Conservation (phyloP, 1,140 invertebrate species). For the Drosophila elegans region DNA sequence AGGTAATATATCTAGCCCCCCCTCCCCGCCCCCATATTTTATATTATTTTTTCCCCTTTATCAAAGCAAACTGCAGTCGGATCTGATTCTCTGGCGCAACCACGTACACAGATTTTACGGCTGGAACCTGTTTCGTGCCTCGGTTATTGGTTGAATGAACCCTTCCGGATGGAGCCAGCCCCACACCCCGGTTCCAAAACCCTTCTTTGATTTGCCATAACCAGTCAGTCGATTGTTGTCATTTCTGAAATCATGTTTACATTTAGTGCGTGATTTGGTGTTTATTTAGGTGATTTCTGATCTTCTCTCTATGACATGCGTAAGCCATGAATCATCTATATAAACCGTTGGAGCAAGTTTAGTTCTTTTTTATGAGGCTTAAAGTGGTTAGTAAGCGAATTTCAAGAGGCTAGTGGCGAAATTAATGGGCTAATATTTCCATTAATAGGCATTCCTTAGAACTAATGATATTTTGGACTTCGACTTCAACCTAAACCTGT, state of each 20-base stretch:
- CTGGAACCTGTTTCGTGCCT: slow-evolving; percentile 65
- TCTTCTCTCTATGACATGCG: background rate
- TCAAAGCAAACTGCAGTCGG: slow-evolving; percentile 56
- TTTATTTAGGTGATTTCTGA: slow-evolving; percentile 20
- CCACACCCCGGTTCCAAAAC: background rate
- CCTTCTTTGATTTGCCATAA: slow-evolving; percentile 9
- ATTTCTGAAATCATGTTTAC: slow-evolving; percentile 61
- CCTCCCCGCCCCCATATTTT: slow-evolving; percentile 10
- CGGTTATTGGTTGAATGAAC: slow-evolving; percentile 78
- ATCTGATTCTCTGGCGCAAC: slow-evolving; percentile 39
- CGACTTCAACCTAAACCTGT: too few species aligned
- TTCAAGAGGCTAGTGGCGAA: background rate
- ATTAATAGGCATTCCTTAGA: background rate
- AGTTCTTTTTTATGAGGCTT: slow-evolving; percentile 15
- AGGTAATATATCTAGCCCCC: background rate
- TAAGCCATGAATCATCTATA: slow-evolving; percentile 31
- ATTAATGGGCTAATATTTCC: slow-evolving; percentile 9
- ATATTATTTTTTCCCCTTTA: slow-evolving; percentile 44
- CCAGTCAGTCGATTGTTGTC: slow-evolving; percentile 42
- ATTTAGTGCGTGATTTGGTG: slow-evolving; percentile 67
- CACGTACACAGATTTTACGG: slow-evolving; percentile 59
- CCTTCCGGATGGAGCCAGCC: slow-evolving; percentile 50
- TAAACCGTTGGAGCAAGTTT: background rate
- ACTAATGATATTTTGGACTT: too few species aligned
- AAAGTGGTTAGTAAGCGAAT: slow-evolving; percentile 2